These are phyloP conservation scores for Anorthoa munda DNA, from an alignment of 2,888 invertebrate genomes.

Conservation along the genomic window DNA sequence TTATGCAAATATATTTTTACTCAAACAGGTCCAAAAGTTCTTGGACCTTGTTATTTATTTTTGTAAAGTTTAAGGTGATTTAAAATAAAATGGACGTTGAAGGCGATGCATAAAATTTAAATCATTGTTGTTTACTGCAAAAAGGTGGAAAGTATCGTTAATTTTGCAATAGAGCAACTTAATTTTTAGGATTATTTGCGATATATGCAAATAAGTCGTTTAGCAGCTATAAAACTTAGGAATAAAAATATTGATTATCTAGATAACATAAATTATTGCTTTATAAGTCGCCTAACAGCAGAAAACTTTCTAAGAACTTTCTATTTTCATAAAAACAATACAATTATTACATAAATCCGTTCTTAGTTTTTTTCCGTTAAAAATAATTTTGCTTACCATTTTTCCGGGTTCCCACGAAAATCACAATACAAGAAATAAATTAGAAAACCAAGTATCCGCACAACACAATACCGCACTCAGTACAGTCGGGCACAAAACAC, in stretches of 20 bases:
- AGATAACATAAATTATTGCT: slow-evolving; percentile 17
- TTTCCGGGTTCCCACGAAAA: slow-evolving; percentile 74
- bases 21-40: slow-evolving; percentile 57
- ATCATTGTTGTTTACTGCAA: slow-evolving; percentile 21
- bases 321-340: slow-evolving; percentile 46
- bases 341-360: neutral
- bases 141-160: slow-evolving; percentile 30
- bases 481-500: slow-evolving; percentile 67
- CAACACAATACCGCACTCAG: slow-evolving; percentile 67
- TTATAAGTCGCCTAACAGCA: slow-evolving; percentile 9
- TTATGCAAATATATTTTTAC: slow-evolving; percentile 50
- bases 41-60: slow-evolving; percentile 57
- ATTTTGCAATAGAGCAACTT: slow-evolving; percentile 13
- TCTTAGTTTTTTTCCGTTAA: neutral
- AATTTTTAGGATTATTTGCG: slow-evolving; percentile 17
- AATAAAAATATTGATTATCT: neutral
- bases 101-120: slow-evolving; percentile 39
- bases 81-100: slow-evolving; percentile 44
- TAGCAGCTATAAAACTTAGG: slow-evolving; percentile 16
- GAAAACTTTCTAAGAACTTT: slow-evolving; percentile 65
- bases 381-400: slow-evolving; percentile 79
- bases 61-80: slow-evolving; percentile 58
- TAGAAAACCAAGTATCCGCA: slow-evolving; percentile 72
- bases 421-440: slow-evolving; percentile 70
- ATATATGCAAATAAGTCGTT: slow-evolving; percentile 41